Conservation (phyloP, 2,797 vertebrate species). For the Enteromius argenteus region DNA sequence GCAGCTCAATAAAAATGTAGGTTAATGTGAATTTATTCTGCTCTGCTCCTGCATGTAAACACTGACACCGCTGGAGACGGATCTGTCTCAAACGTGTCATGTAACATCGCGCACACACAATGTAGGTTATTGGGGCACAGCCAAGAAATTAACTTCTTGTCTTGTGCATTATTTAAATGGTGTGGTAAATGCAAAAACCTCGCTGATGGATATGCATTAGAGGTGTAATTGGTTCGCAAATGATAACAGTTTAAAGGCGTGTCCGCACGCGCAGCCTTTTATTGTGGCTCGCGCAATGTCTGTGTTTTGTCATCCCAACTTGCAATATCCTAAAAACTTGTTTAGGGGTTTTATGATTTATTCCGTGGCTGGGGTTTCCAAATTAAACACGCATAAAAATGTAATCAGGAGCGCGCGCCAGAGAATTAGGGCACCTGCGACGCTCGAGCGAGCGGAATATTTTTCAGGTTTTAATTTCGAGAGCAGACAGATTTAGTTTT, state of each 20-base stretch:
- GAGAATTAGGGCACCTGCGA: constrained; percentile 13
- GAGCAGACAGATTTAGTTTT: constrained; percentile 9
- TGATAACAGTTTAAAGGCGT: constrained; percentile 4
- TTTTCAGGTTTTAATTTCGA: constrained; percentile 30
- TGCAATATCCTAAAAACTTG: neutral
- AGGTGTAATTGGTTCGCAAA: neutral
- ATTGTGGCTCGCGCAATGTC: neutral
- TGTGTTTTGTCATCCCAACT: neutral
- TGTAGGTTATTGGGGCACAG: constrained; percentile 42
- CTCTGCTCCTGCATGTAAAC: constrained; percentile 16
- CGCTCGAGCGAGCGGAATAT: neutral
- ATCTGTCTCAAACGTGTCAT: neutral
- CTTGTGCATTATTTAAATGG: neutral
- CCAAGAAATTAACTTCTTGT: constrained; percentile 20
- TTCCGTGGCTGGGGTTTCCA: neutral
- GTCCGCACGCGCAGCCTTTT: neutral
- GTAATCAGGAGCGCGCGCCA: neutral
- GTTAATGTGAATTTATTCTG: constrained; percentile 1
- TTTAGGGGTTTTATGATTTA: neutral
- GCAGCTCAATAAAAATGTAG: neutral
- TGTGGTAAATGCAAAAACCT: neutral
- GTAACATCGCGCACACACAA: constrained; percentile 11
- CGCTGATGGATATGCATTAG: constrained; percentile 16
- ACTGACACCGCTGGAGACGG: neutral
- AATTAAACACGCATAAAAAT: constrained; percentile 6